These are phyloP conservation scores for Podarcis raffonei DNA, from an alignment of 2,113 vertebrate genomes.

Conservation along the genomic window DNA sequence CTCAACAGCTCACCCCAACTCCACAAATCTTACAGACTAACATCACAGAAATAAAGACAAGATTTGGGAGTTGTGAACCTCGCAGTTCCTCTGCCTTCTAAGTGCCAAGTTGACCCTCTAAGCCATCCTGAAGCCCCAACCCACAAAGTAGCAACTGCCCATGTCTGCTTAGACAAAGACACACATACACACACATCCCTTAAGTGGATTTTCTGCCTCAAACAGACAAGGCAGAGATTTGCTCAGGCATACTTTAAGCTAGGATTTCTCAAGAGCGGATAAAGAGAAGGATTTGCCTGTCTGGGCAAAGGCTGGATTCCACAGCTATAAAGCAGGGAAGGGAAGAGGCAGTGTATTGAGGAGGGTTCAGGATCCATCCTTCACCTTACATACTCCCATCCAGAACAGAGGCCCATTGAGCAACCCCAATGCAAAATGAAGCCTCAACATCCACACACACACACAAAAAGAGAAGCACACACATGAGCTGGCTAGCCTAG, in stretches of 20 bases:
- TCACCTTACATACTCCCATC: neutral
- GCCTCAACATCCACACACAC: neutral
- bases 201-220: constrained; percentile 2
- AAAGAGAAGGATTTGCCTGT: neutral
- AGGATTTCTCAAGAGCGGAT: constrained; percentile 14
- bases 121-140: neutral
- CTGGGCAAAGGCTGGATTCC: neutral
- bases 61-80: neutral
- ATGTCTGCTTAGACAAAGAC: neutral
- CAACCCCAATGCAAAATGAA: neutral
- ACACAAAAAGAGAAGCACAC: neutral
- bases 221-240: neutral
- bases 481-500: neutral
- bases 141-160: neutral
- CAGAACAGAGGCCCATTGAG: neutral
- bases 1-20: neutral
- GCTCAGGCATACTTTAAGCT: neutral
- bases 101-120: neutral
- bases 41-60: neutral
- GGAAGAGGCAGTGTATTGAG: too few species aligned
- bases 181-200: too few species aligned
- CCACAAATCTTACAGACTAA: neutral
- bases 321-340: neutral
- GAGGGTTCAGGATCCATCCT: neutral
- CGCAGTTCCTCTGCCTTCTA: neutral